Evolutionary conservation across 2,888 invertebrate genomes (phyloP).

Genomic region (Acleris cristana): DNA sequence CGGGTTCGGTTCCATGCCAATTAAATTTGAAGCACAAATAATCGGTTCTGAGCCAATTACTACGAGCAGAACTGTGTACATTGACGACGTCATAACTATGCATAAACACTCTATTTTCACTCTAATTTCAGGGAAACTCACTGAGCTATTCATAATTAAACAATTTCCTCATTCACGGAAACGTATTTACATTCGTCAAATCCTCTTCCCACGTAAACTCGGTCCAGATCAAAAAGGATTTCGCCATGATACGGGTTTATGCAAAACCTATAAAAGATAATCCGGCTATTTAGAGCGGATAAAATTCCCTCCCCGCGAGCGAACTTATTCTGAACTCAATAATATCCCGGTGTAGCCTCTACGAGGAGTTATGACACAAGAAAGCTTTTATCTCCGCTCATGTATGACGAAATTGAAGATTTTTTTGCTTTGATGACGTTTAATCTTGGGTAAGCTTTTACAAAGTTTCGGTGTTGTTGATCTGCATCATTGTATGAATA

Average conservation of each 20-base stretch:
- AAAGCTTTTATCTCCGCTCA: constrained; percentile 66
- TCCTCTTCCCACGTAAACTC: not conserved
- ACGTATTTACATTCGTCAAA: too few relatives aligned
- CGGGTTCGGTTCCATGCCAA: constrained; percentile 24
- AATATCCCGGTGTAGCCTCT: constrained; percentile 50
- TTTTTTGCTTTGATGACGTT: constrained; percentile 36
- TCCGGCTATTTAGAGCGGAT: constrained; percentile 32
- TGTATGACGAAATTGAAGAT: constrained; percentile 43
- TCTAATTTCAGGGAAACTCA: too few relatives aligned
- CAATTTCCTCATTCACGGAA: too few relatives aligned
- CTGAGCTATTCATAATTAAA: too few relatives aligned
- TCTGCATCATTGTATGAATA: too few relatives aligned
- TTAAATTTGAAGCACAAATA: constrained; percentile 19
- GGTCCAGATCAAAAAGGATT: constrained; percentile 22
- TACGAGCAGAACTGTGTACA: not conserved
- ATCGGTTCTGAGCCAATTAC: not conserved
- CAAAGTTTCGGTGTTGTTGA: constrained; percentile 23
- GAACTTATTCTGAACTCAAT: constrained; percentile 47
- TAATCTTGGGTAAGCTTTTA: constrained; percentile 38
- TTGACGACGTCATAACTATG: not conserved
- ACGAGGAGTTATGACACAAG: constrained; percentile 61
- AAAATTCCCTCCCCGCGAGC: constrained; percentile 23
- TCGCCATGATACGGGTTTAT: constrained; percentile 22
- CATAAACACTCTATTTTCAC: too few relatives aligned
- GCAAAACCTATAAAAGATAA: constrained; percentile 35